Conservation (phyloP, 2,888 invertebrate species). For the Enchytraeus crypticus region DNA sequence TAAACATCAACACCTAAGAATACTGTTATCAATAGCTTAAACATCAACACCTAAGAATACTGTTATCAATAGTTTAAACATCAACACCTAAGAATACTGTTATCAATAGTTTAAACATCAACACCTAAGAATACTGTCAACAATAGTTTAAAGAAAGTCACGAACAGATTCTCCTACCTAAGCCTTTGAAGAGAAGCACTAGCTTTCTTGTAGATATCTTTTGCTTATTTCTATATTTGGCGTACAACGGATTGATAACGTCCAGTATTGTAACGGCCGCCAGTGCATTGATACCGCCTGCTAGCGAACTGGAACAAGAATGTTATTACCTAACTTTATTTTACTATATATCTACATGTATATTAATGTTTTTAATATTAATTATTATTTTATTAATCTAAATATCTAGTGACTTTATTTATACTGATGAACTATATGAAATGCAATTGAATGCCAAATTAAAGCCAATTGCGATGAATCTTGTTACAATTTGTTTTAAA, state of each 20-base stretch:
- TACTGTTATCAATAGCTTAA: too few species aligned
- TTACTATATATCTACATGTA: not conserved
- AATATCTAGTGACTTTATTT: not conserved
- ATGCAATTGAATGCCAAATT: too few species aligned
- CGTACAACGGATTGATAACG: conserved; percentile 64
- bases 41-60: too few species aligned
- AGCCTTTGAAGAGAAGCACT: conserved; percentile 51
- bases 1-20: too few species aligned
- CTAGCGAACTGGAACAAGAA: conserved; percentile 60
- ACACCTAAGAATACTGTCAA: too few species aligned
- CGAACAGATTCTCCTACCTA: conserved; percentile 45
- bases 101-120: too few species aligned
- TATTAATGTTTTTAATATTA: not conserved
- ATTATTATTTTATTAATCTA: not conserved
- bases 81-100: too few species aligned
- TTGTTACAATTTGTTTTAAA: too few species aligned
- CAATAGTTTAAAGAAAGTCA: too few species aligned
- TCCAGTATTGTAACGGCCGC: conserved; percentile 84
- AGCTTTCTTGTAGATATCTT: conserved; percentile 1
- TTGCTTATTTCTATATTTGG: conserved; percentile 37
- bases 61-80: too few species aligned
- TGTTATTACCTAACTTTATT: not conserved
- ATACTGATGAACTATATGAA: too few species aligned
- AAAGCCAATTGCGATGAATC: too few species aligned
- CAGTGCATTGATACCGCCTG: conserved; percentile 79